Conservation (phyloP, 2,888 invertebrate genomes). For the Eupithecia insigniata region DNA sequence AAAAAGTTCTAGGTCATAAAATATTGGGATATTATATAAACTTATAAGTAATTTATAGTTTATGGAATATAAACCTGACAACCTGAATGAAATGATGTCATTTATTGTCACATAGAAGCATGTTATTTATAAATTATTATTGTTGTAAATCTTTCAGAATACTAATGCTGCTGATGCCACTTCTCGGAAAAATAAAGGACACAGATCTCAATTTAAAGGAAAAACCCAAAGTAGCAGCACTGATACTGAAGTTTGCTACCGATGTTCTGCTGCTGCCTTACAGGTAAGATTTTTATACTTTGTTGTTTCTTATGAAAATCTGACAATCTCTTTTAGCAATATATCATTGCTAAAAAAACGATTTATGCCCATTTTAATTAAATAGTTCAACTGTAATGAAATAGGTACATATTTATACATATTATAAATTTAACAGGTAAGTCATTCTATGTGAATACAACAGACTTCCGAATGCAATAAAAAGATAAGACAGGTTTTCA, state of each 20-base stretch:
- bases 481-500: no score
- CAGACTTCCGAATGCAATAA: no score
- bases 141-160: constrained; percentile 82
- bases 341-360: no score
- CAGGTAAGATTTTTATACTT: constrained; percentile 85
- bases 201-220: constrained; percentile 88
- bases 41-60: not conserved
- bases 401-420: no score
- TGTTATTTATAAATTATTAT: not conserved
- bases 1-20: not conserved
- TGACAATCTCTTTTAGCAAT: no score
- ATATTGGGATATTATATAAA: not conserved
- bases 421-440: no score
- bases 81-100: not conserved
- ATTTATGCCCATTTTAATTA: no score
- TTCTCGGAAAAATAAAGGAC: constrained; percentile 88
- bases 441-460: no score
- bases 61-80: not conserved
- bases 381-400: no score
- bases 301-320: no score
- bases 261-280: constrained; percentile 94
- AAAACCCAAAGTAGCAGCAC: constrained; percentile 87
- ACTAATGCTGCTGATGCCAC: constrained; percentile 90
- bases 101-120: not conserved
- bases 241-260: constrained; percentile 90